Evolutionary conservation across 2,888 invertebrate species (phyloP), one percentile per base, ranked within the genome.

Genomic region (Eurytoma adleriae): DNA sequence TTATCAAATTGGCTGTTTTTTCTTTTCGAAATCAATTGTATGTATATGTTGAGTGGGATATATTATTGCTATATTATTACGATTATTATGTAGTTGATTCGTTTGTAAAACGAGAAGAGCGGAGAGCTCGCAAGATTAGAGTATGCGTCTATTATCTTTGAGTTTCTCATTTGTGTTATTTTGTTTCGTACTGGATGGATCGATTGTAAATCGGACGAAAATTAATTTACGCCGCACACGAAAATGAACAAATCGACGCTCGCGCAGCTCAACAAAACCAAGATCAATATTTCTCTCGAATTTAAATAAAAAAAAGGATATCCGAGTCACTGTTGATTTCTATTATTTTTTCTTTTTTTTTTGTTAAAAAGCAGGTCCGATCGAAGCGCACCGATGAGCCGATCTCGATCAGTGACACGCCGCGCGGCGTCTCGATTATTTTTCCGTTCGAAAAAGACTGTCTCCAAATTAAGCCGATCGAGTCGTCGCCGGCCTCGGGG

Each of bases 1-100:
- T 24, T 24, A 24, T 79, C 68, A 72, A 82, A 78, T 78, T 82
- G 80, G 80, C 80, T 82, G 80, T 82, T 79, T 62, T 78, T 82
- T 80, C 56, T 75, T 78, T 82, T 82, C 78, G 68, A 80, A 78
- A 82, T 80, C 75, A 61, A 78, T 72, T 78, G 64, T 82, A 73
- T 78, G 79, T 79, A 79, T 71, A 79, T 82, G 78, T 81, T 81
- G 72, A 76, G 71, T 75, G 75, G 70, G 48, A 73, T 59, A 79
- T 72, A 76, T 72, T 73, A 79, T 72, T 78, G 73, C 67, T 78
- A 62, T 81, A 81, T 69, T 59, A 70, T 70, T 62, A 77, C 71
- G 40, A 40, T 75, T 78, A 75, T 73, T 59, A 78, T 80, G 66
- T 57, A 70, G 57, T 81, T 79, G 40, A 40, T 48, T 79, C 73